These are phyloP conservation scores for Choristoneura rosaceana DNA, from an alignment of 2,888 invertebrate species.

Conservation along the genomic window DNA sequence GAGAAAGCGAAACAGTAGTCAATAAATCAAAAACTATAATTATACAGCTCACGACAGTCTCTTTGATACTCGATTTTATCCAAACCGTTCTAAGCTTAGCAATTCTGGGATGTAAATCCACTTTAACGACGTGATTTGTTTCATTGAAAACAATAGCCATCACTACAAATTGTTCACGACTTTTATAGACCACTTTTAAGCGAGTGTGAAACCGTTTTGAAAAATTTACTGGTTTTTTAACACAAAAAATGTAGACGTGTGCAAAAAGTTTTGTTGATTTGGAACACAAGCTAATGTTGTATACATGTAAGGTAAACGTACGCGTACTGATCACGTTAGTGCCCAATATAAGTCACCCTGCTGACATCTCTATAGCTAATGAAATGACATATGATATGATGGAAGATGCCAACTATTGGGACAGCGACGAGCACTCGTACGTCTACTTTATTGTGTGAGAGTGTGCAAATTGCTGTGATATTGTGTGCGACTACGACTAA, in stretches of 20 bases:
- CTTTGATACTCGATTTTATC: neutral
- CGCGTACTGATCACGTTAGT: too few species aligned
- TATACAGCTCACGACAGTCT: neutral
- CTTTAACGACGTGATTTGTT: constrained; percentile 15
- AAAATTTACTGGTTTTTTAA: constrained; percentile 15
- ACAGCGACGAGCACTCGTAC: too few species aligned
- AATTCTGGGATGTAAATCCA: constrained; percentile 8
- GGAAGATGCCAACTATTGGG: too few species aligned
- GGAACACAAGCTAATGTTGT: constrained; percentile 19
- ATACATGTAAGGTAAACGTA: neutral
- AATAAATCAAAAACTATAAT: too few species aligned
- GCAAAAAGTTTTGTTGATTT: constrained; percentile 11
- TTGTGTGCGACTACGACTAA: constrained; percentile 4
- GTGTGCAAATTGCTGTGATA: constrained; percentile 36
- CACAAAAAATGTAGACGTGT: constrained; percentile 10
- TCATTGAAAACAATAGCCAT: constrained; percentile 16
- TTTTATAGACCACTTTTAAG: constrained; percentile 20
- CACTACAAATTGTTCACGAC: constrained; percentile 14
- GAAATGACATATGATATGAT: too few species aligned
- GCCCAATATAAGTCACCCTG: too few species aligned
- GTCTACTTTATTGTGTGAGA: constrained; percentile 4
- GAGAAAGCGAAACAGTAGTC: too few species aligned
- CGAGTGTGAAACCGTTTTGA: constrained; percentile 4
- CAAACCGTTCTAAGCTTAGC: neutral
- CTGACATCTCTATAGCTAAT: too few species aligned